Evolutionary conservation across 2,888 invertebrate species (phyloP).

Genomic region (Brachyptera risi): DNA sequence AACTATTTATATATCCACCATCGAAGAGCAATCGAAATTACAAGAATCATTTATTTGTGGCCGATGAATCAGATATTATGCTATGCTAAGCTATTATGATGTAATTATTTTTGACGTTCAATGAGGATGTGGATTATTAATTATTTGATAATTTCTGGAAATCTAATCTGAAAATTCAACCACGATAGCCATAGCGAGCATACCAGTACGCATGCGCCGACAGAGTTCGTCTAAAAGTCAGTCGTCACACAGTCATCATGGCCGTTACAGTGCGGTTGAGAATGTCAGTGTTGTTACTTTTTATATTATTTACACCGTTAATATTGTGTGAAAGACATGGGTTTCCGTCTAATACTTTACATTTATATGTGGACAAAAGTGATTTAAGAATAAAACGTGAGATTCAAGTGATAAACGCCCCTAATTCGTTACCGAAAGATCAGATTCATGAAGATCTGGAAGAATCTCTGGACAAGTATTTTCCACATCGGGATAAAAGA

Average conservation of each 20-base stretch:
- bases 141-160: too few species aligned
- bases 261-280: constrained; percentile 14
- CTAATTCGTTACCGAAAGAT: neutral
- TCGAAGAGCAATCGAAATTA: too few species aligned
- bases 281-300: neutral
- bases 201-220: neutral
- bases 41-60: too few species aligned
- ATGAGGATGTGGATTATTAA: too few species aligned
- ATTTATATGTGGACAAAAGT: constrained; percentile 19
- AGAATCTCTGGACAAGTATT: neutral
- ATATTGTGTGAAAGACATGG: constrained; percentile 24
- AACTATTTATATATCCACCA: too few species aligned
- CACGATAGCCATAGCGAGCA: too few species aligned
- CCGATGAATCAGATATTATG: too few species aligned
- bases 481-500: neutral
- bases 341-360: constrained; percentile 24
- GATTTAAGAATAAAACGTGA: neutral
- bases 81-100: too few species aligned
- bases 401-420: constrained; percentile 3
- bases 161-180: too few species aligned
- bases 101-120: too few species aligned
- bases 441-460: neutral
- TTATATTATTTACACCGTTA: constrained; percentile 9
- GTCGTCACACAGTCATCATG: constrained; percentile 21
- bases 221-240: neutral